phyloP scores from a whole-genome alignment of 2,797 vertebrate genomes.

The Brachyalestes nurse region DNA sequence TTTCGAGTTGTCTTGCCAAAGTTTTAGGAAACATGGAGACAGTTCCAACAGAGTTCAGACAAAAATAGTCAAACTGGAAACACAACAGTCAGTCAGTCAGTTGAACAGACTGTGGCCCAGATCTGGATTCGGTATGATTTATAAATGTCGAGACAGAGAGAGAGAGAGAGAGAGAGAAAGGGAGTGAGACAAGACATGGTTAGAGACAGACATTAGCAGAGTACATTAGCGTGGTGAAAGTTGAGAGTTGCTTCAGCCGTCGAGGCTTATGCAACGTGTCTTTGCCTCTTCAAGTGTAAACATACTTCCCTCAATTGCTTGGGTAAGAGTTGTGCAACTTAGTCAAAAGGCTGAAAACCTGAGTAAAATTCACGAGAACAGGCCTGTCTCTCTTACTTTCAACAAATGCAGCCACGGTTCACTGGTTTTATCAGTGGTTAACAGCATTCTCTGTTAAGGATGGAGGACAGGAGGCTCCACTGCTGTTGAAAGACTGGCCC shows the following conservation, averaged over 20 bases:
- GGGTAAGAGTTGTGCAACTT: constrained; percentile 70
- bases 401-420: too few relatives aligned
- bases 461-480: too few relatives aligned
- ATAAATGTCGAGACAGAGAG: constrained; percentile 9
- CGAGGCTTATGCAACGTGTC: constrained; percentile 54
- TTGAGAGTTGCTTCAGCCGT: constrained; percentile 57
- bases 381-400: too few relatives aligned
- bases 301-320: constrained; percentile 70
- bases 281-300: constrained; percentile 54
- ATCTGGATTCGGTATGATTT: constrained; percentile 43
- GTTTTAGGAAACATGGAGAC: neutral
- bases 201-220: neutral
- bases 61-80: constrained; percentile 21
- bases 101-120: constrained; percentile 11
- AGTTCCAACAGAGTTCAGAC: neutral
- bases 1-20: neutral
- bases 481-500: too few relatives aligned
- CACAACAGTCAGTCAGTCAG: neutral
- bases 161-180: neutral
- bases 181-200: constrained; percentile 27
- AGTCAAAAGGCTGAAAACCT: constrained; percentile 44
- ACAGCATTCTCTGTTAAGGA: too few relatives aligned
- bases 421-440: too few relatives aligned
- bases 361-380: constrained; percentile 44
- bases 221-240: constrained; percentile 4